Conservation (phyloP, 2,888 invertebrate species). For the Tiliacea aurago region DNA sequence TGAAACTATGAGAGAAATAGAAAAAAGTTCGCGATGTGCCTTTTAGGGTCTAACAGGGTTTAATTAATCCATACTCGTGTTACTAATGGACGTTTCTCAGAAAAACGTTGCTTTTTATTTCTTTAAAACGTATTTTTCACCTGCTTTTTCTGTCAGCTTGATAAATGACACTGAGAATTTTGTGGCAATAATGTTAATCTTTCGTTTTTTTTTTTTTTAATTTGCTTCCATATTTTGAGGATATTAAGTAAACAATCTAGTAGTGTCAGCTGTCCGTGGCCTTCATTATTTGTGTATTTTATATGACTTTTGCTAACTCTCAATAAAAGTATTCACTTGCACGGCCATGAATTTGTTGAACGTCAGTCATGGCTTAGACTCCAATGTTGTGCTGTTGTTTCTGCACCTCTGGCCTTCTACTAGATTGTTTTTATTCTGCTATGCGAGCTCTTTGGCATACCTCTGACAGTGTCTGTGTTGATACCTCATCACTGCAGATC, state of each 20-base stretch:
- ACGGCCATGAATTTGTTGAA: conserved; percentile 3
- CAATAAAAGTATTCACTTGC: background rate
- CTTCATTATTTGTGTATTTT: background rate
- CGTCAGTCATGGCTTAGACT: background rate
- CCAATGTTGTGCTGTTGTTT: background rate
- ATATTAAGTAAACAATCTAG: conserved; percentile 15
- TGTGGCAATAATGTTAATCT: conserved; percentile 14
- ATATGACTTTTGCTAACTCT: background rate
- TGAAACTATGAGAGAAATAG: conserved; percentile 13
- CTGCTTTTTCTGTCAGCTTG: conserved; percentile 26
- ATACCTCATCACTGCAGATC: background rate
- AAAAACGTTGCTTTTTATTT: conserved; percentile 28
- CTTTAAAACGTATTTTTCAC: conserved; percentile 34
- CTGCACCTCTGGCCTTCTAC: background rate
- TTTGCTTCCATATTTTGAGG: background rate
- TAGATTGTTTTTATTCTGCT: background rate
- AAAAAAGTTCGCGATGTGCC: conserved; percentile 19
- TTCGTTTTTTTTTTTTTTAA: conserved; percentile 15
- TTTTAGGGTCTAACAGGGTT: conserved; percentile 14
- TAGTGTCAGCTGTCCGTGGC: background rate
- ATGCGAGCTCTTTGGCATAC: too few relatives aligned
- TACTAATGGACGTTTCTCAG: conserved; percentile 40
- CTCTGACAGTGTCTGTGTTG: background rate
- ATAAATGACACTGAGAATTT: conserved; percentile 33
- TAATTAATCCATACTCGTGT: conserved; percentile 45